Conservation (phyloP, 2,888 invertebrate species). For the Blastobasis adustella region DNA sequence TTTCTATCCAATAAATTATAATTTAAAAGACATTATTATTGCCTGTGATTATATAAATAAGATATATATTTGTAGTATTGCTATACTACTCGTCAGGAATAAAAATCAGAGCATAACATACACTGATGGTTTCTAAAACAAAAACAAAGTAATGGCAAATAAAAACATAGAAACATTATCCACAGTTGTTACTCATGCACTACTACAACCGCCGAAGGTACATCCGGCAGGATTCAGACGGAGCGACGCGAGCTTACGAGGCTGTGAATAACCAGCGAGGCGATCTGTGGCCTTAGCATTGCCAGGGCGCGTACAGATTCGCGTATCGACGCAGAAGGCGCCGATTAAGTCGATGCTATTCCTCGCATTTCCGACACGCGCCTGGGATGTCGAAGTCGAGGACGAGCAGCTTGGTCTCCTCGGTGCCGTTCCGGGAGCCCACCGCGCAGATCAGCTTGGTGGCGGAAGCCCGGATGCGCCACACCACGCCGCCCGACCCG, state of each 20-base stretch:
- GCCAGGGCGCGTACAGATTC: conserved; percentile 66
- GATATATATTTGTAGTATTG: no score
- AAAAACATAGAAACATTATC: no score
- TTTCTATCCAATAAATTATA: no score
- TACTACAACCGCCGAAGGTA: no score
- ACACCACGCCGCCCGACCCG: conserved; percentile 98
- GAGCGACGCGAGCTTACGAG: neutral
- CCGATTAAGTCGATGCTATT: conserved; percentile 68
- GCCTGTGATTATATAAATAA: no score
- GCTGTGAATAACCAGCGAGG: no score
- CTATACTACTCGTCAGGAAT: no score
- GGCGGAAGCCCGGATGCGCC: conserved; percentile 95
- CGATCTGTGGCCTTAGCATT: conserved; percentile 30
- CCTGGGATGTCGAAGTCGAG: conserved; percentile 95
- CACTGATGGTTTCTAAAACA: no score
- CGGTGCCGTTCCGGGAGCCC: conserved; percentile 98
- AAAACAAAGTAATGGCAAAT: no score
- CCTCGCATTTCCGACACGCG: conserved; percentile 75
- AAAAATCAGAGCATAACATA: no score
- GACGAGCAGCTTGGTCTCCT: conserved; percentile 98
- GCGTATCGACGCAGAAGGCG: conserved; percentile 61
- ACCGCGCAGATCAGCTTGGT: conserved; percentile 99
- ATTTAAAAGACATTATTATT: no score
- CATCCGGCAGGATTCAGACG: neutral
- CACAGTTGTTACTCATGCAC: no score